Base-by-base conservation (phyloP, 2,113 vertebrate species). In the Turdus rufiventris region DNA sequence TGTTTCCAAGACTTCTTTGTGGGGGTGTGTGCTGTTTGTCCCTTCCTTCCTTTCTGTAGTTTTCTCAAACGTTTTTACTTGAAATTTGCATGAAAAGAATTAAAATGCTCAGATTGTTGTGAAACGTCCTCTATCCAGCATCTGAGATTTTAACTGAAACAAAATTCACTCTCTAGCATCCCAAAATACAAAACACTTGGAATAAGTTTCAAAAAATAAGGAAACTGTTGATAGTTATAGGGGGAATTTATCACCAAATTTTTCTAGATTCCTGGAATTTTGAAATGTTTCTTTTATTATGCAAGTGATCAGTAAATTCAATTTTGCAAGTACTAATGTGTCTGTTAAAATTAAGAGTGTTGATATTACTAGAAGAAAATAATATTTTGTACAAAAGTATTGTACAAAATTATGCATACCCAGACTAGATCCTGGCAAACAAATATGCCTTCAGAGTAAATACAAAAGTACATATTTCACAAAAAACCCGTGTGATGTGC, bases 141-240 rank as follows among this genome's bases (percentile, higher is more conserved):
- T n/a, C 48, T 66, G 18, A 14, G 5, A 5, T 45, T 94, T 89
- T 91, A 54, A 29, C 1, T 53, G 34, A 70, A 58, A 42, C 4
- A 34, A 33, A 71, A 5, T 9, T 5, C 5, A 21, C 0, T 1
- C 4, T 3, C 20, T 34, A 18, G 4, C 3, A 4, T 4, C 7
- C 2, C 24, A 7, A 74, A 85, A 74, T 70, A 72, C 3, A 31
- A 61, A 85, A 25, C 17, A 28, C 8, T 25, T 65, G 54, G 45
- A 75, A n/a, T 66, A 56, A 80, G 12, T 61, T 73, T 57, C 6
- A 38, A 47, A 80, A 61, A 58, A 9, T 38, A 56, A 56, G 12
- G 16, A 34, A 93, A 50, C 6, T 13, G 1, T 25, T 53, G 8
- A 20, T 78, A 82, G 18, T 40, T 51, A 8, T 2, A 12, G 18